phyloP scores from a whole-genome alignment of 2,888 invertebrate species.

The Dione juno region DNA sequence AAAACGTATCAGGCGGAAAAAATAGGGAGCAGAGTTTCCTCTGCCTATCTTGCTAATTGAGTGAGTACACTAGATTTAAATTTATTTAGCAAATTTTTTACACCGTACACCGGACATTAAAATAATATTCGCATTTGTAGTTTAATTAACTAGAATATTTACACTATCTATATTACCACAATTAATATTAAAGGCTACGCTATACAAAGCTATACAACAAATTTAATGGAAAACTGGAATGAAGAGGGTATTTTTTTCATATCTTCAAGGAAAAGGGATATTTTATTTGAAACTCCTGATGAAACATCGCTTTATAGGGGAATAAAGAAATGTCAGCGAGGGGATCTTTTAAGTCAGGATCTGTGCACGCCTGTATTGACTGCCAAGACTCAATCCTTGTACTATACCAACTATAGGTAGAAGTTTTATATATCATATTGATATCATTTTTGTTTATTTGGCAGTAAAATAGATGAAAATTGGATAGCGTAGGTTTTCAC shows the following conservation, averaged over 20 bases:
- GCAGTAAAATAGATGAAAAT: no score
- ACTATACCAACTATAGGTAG: not conserved
- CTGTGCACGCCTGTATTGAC: constrained; percentile 26
- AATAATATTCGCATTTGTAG: no score
- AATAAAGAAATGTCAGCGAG: constrained; percentile 39
- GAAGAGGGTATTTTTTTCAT: constrained; percentile 31
- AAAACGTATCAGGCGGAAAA: no score
- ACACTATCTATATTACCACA: not conserved
- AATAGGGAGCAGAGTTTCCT: no score
- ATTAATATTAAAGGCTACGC: not conserved
- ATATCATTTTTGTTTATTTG: no score
- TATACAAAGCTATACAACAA: not conserved
- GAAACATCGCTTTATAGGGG: constrained; percentile 39
- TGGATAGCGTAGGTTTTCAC: no score
- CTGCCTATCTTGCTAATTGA: no score
- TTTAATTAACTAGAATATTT: no score
- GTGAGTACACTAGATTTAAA: no score
- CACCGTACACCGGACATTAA: no score
- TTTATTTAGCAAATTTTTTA: no score
- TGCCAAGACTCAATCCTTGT: constrained; percentile 15
- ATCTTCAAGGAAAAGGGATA: constrained; percentile 35
- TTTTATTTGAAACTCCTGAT: constrained; percentile 42
- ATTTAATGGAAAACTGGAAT: constrained; percentile 7
- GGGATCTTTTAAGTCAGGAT: constrained; percentile 31
- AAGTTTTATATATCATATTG: no score